phyloP scores from a whole-genome alignment of 2,113 vertebrate genomes.

The Neofelis nebulosa region DNA sequence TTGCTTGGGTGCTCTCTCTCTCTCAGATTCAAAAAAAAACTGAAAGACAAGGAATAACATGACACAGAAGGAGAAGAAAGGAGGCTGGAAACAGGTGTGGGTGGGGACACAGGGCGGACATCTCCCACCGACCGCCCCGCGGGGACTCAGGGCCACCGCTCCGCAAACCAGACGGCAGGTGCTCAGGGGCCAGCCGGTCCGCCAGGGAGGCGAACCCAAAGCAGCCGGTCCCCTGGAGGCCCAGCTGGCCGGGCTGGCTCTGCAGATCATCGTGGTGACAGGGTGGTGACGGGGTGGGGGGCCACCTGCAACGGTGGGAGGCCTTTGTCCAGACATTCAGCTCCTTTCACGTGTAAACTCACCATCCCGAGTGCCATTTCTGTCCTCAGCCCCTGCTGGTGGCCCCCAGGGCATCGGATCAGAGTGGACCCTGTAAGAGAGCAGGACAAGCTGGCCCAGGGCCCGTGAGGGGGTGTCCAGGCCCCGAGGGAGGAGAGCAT shows the following conservation, averaged over 20 bases:
- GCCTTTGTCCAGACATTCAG: fast-evolving
- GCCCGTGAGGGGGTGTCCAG: neutral
- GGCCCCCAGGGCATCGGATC: neutral
- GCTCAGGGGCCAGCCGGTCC: neutral
- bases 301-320: fast-evolving
- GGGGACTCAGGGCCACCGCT: neutral
- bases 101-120: neutral
- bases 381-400: neutral
- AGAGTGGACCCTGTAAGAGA: fast-evolving
- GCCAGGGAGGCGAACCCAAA: neutral
- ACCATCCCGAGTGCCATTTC: fast-evolving
- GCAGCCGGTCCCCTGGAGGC: neutral
- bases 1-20: too few species aligned
- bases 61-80: neutral
- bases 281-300: fast-evolving
- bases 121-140: neutral
- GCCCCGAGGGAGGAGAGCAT: neutral
- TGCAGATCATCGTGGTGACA: neutral
- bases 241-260: neutral
- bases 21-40: too few species aligned
- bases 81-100: neutral
- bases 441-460: neutral
- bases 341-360: fast-evolving
- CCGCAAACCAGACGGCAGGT: neutral
- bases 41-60: too few species aligned